phyloP scores from a whole-genome alignment of 35 echinoderm and acorn worm species.

The Patiria miniata region DNA sequence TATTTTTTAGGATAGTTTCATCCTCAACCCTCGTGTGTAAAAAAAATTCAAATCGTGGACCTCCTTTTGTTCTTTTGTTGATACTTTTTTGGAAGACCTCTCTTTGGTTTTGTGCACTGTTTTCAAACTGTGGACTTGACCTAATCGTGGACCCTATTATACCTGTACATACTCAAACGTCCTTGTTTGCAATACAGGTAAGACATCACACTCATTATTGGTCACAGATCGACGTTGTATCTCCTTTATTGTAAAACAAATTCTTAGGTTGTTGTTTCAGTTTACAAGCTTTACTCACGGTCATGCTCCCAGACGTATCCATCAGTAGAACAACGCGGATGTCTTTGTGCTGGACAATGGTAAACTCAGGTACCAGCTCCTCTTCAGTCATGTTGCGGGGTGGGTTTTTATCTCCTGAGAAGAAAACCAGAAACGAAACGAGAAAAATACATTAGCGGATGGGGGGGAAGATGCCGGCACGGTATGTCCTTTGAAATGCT shows the following conservation, averaged over 20 bases:
- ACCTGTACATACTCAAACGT: too few relatives aligned
- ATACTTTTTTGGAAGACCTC: too few relatives aligned
- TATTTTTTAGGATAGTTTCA: too few relatives aligned
- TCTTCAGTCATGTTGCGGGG: neutral
- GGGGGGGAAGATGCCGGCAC: too few relatives aligned
- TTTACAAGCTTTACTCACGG: constrained; percentile 34
- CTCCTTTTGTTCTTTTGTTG: too few relatives aligned
- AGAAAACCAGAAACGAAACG: neutral
- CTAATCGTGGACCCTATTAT: too few relatives aligned
- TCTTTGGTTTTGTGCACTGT: too few relatives aligned
- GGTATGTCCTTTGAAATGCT: neutral
- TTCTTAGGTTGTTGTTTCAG: neutral
- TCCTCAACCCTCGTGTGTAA: too few relatives aligned
- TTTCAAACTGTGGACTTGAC: too few relatives aligned
- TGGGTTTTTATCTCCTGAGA: neutral
- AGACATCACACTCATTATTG: too few relatives aligned
- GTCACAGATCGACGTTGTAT: neutral
- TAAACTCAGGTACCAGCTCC: constrained; percentile 32
- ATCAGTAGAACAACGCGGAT: constrained; percentile 66
- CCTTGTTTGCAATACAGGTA: too few relatives aligned
- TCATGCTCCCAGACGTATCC: constrained; percentile 78
- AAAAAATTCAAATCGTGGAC: too few relatives aligned
- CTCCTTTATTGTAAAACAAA: neutral
- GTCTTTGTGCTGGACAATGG: constrained; percentile 31
- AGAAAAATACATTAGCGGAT: neutral